phyloP scores from a whole-genome alignment of 2,113 vertebrate genomes.

The Girardinichthys multiradiatus region DNA sequence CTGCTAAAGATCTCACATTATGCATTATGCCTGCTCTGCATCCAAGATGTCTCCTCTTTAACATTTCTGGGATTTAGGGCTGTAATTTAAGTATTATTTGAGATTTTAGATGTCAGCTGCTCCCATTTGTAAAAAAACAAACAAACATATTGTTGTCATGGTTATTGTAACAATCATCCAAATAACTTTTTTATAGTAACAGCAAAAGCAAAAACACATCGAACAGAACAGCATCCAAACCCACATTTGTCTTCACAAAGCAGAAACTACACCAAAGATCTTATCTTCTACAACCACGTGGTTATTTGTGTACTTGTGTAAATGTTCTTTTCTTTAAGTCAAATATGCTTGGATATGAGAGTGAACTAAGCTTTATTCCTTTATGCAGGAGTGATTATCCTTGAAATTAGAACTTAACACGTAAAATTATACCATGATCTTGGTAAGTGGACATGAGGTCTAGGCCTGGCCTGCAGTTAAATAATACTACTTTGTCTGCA shows the following conservation, averaged over 20 bases:
- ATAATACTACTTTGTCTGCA: slow-evolving; percentile 48
- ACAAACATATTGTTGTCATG: not conserved
- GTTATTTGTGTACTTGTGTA: not conserved
- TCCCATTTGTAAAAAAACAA: not conserved
- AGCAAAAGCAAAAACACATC: not conserved
- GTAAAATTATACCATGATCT: slow-evolving; percentile 36
- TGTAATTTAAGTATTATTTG: not conserved
- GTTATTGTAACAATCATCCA: not conserved
- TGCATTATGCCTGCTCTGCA: no score
- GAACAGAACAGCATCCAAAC: not conserved
- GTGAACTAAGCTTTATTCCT: not conserved
- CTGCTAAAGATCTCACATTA: no score
- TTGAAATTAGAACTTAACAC: slow-evolving; percentile 31
- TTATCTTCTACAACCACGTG: not conserved
- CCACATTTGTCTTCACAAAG: not conserved
- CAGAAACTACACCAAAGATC: not conserved
- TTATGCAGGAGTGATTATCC: not conserved
- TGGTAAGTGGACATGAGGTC: slow-evolving; percentile 3
- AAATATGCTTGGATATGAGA: slow-evolving; percentile 1
- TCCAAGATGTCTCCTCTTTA: no score
- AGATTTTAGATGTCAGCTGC: not conserved
- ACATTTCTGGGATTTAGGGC: not conserved
- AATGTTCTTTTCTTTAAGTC: not conserved
- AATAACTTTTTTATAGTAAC: not conserved
- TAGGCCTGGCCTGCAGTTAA: slow-evolving; percentile 13